Evolutionary conservation across 2,888 invertebrate species (phyloP).

Genomic region (Eretmocerus hayati): DNA sequence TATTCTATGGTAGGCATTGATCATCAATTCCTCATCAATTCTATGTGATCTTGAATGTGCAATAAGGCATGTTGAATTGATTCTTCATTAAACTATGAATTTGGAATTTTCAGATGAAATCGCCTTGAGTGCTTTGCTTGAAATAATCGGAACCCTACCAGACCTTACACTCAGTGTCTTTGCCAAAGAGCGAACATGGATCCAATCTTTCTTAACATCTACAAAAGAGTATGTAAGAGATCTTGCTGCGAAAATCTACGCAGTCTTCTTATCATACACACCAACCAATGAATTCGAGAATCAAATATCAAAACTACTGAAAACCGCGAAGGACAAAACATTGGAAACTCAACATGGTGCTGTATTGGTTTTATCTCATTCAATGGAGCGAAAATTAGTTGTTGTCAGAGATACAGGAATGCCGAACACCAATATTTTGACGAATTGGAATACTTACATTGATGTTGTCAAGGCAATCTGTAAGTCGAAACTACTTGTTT

Average conservation of each 20-base stretch:
- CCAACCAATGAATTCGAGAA: conserved; percentile 52
- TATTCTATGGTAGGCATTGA: no score
- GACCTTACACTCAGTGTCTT: conserved; percentile 60
- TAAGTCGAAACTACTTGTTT: conserved; percentile 38
- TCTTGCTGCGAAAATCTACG: conserved; percentile 67
- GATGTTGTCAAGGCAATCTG: conserved; percentile 56
- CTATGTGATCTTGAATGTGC: no score
- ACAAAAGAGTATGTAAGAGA: conserved; percentile 73
- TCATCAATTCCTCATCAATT: neutral
- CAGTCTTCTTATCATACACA: conserved; percentile 60
- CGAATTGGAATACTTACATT: conserved; percentile 56
- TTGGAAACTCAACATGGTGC: conserved; percentile 75
- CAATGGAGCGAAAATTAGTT: conserved; percentile 62
- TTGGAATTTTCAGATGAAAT: conserved; percentile 54
- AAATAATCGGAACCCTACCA: conserved; percentile 77
- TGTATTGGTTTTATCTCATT: conserved; percentile 62
- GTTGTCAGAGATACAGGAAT: conserved; percentile 46
- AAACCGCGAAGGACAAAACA: conserved; percentile 52
- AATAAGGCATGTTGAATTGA: no score
- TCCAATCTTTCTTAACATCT: conserved; percentile 59
- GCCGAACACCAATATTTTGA: conserved; percentile 40
- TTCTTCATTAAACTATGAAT: no score
- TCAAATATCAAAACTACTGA: conserved; percentile 48
- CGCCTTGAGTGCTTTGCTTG: conserved; percentile 69
- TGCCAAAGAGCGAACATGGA: conserved; percentile 58